Conservation (phyloP, 2,888 invertebrate genomes). For the Melolontha melolontha region DNA sequence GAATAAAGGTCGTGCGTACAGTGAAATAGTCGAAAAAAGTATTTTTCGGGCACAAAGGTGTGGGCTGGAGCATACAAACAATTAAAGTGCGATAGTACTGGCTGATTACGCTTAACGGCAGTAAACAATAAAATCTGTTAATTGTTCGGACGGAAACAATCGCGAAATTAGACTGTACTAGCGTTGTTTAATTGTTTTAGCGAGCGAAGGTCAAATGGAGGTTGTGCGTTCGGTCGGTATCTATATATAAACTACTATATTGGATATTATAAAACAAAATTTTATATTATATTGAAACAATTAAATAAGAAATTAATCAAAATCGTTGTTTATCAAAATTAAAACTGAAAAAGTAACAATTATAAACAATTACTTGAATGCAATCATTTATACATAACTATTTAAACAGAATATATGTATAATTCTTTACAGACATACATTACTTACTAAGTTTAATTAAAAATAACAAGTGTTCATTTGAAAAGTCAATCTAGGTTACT, state of each 20-base stretch:
- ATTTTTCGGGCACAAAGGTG: background rate
- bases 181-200: conserved; percentile 34
- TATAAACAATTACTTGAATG: too few species aligned
- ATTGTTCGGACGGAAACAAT: conserved; percentile 29
- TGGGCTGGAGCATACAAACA: conserved; percentile 14
- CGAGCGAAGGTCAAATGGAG: conserved; percentile 39
- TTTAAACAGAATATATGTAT: too few species aligned
- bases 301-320: conserved; percentile 16
- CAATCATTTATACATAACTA: too few species aligned
- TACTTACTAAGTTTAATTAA: too few species aligned
- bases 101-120: conserved; percentile 27
- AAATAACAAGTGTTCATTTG: too few species aligned
- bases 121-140: conserved; percentile 39
- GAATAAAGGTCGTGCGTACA: conserved; percentile 21
- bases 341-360: too few species aligned
- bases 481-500: too few species aligned
- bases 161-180: conserved; percentile 33
- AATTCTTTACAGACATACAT: too few species aligned
- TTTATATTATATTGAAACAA: conserved; percentile 1
- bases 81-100: conserved; percentile 34
- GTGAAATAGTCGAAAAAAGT: background rate
- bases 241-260: conserved; percentile 5
- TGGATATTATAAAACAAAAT: conserved; percentile 23
- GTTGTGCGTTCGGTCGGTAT: conserved; percentile 28
- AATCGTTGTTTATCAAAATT: background rate